These are phyloP conservation scores for Megaustenia siamemsis DNA, from an alignment of 2,888 invertebrate species.

Conservation along the genomic window DNA sequence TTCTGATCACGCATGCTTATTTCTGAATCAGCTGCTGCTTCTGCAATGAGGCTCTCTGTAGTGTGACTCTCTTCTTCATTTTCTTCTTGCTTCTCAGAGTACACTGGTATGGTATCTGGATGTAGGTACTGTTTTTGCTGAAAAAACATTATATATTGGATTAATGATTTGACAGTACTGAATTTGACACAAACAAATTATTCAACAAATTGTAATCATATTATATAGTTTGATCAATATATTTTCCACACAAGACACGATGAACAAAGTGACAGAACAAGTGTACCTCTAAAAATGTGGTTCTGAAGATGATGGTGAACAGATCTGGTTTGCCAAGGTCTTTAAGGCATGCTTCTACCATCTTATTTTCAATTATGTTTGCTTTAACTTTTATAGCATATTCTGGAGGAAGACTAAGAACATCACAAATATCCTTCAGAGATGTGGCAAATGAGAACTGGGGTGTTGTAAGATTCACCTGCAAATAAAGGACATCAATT, in stretches of 20 bases:
- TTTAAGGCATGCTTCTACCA: constrained; percentile 27
- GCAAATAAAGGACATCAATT: background rate
- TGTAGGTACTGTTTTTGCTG: constrained; percentile 47
- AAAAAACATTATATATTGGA: background rate
- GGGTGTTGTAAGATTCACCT: constrained; percentile 32
- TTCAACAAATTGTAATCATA: background rate
- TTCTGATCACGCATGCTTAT: background rate
- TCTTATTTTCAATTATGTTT: constrained; percentile 3
- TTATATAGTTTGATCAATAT: no score
- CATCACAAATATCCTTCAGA: constrained; percentile 50
- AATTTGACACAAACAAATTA: background rate
- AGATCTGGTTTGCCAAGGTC: constrained; percentile 6
- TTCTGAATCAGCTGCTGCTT: constrained; percentile 6
- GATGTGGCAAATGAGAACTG: constrained; percentile 31
- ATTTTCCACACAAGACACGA: no score
- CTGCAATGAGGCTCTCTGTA: constrained; percentile 45
- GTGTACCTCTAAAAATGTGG: constrained; percentile 40
- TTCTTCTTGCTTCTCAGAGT: background rate
- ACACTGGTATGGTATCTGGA: constrained; percentile 6
- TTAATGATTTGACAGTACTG: background rate
- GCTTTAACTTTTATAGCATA: constrained; percentile 47
- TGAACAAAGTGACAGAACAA: background rate
- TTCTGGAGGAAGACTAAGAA: constrained; percentile 32
- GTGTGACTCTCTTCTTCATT: background rate
- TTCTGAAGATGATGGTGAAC: constrained; percentile 37